Evolutionary conservation across 2,113 vertebrate species (phyloP).

Genomic region (Mohoua ochrocephala): DNA sequence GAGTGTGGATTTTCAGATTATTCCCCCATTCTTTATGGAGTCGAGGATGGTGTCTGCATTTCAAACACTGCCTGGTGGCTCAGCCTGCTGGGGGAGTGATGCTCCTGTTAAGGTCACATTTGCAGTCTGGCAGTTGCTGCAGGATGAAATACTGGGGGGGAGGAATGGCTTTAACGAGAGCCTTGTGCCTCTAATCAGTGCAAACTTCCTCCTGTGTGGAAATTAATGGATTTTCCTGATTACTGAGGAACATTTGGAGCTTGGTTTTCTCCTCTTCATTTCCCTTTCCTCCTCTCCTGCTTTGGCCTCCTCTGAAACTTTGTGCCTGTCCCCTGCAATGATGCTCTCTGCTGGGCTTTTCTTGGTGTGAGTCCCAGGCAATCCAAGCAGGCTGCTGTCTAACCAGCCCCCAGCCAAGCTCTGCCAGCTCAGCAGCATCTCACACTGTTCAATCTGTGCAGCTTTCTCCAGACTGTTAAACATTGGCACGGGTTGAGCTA

Average conservation of each 20-base stretch:
- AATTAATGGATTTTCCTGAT: constrained; percentile 1
- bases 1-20: background rate
- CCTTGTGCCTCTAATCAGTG: background rate
- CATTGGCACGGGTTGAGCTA: background rate
- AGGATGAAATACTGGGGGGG: background rate
- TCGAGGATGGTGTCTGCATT: background rate
- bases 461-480: background rate
- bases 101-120: background rate
- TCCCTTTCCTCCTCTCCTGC: background rate
- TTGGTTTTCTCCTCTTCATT: background rate
- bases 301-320: background rate
- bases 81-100: background rate
- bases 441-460: background rate
- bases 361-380: background rate
- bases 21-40: background rate
- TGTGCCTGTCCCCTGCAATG: background rate
- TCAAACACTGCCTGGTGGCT: background rate
- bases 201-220: background rate
- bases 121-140: constrained; percentile 1
- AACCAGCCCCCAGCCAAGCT: background rate
- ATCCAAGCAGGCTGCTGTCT: background rate
- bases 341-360: background rate
- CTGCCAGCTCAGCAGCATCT: background rate
- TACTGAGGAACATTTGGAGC: background rate
- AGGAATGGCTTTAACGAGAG: background rate